Percentiles rank a stretch among this genome's conserved stretches.
These are phyloP conservation scores for Manis javanica DNA, from an alignment of 2,797 vertebrate genomes.

Conservation along the genomic window DNA sequence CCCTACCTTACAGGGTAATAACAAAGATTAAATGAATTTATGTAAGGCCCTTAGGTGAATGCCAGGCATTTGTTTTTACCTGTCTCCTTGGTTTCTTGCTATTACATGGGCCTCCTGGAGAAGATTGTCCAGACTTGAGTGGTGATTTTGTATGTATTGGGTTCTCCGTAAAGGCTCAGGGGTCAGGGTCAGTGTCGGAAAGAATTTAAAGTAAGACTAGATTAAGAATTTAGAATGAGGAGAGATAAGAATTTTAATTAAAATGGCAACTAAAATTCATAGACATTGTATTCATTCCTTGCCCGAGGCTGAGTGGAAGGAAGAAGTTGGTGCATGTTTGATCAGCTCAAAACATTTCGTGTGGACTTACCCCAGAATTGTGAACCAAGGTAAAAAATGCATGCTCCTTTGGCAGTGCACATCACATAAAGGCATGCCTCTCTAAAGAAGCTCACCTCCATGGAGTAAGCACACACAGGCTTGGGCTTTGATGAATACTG, in stretches of 20 bases:
- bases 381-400: constrained; percentile 42
- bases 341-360: constrained; percentile 46
- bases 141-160: neutral
- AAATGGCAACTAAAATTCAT: constrained; percentile 1
- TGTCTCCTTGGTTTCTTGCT: neutral
- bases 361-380: neutral
- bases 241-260: constrained; percentile 55
- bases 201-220: constrained; percentile 16
- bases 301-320: neutral
- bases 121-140: neutral
- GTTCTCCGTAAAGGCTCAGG: neutral
- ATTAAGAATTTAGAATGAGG: constrained; percentile 41
- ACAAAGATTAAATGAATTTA: constrained; percentile 22
- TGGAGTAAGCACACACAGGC: neutral
- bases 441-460: neutral
- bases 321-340: constrained; percentile 38
- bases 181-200: neutral
- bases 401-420: neutral
- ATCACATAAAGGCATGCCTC: neutral
- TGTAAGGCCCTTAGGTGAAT: neutral
- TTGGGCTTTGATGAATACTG: constrained; percentile 69
- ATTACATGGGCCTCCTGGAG: neutral
- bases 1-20: neutral
- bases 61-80: neutral
- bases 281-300: neutral